Percentiles rank a stretch among this genome's conserved stretches.
These are phyloP conservation scores for Fregata magnificens DNA, from an alignment of 2,113 vertebrate genomes.

Conservation along the genomic window DNA sequence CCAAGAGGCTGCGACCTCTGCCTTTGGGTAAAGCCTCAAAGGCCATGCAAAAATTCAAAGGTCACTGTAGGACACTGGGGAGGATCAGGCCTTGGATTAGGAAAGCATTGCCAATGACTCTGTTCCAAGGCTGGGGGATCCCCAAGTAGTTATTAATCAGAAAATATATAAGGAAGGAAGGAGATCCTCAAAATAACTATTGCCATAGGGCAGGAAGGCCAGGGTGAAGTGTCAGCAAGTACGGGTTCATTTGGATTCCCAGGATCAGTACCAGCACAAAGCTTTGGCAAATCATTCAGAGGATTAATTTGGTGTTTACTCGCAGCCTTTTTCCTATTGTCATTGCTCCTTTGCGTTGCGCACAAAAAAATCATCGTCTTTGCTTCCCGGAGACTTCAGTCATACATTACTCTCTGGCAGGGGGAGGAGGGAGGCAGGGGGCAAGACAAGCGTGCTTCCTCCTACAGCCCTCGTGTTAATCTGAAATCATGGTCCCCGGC, in stretches of 20 bases:
- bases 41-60: fast-evolving
- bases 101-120: not conserved
- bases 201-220: not conserved
- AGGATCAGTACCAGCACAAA: not conserved
- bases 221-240: not conserved
- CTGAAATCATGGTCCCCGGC: not conserved
- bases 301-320: not conserved
- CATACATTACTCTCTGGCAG: not conserved
- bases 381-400: not conserved
- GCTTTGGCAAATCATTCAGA: not conserved
- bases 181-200: not conserved
- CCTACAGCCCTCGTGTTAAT: not conserved
- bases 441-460: not conserved
- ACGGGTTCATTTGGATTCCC: fast-evolving
- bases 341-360: not conserved
- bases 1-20: not conserved
- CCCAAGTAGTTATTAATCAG: not conserved
- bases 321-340: not conserved
- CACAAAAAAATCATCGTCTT: not conserved
- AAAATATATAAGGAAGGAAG: fast-evolving
- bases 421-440: not conserved
- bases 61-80: fast-evolving
- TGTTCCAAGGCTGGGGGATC: not conserved
- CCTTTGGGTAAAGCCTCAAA: not conserved
- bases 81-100: not conserved